Percentiles rank a stretch among this genome's conserved stretches.
phyloP scores from a whole-genome alignment of 2,113 vertebrate species.

The Hippocampus guttulatus region DNA sequence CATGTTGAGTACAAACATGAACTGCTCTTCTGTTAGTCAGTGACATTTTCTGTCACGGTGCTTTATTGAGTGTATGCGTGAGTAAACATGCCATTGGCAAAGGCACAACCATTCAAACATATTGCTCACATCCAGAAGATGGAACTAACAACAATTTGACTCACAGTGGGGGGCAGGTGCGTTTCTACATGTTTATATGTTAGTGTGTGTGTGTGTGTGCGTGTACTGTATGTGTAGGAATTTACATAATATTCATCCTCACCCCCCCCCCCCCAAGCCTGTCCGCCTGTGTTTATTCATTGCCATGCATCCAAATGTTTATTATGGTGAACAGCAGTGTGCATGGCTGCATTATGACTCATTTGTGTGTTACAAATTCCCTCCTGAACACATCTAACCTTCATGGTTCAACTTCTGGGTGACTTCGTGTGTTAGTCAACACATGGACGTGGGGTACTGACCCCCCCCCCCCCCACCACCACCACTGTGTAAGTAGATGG shows the following conservation, averaged over 20 bases:
- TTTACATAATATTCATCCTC: background rate
- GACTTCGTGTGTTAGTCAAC: constrained; percentile 44
- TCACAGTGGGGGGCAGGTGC: constrained; percentile 25
- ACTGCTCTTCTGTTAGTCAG: constrained; percentile 8
- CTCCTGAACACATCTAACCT: constrained; percentile 55
- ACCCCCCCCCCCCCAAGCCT: constrained; percentile 3
- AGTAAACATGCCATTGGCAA: constrained; percentile 45
- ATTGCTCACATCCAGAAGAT: constrained; percentile 30
- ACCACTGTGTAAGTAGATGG: constrained; percentile 6
- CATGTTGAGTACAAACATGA: constrained; percentile 26
- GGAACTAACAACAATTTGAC: constrained; percentile 13
- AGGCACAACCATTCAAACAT: constrained; percentile 38
- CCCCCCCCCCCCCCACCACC: background rate
- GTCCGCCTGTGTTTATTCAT: constrained; percentile 26
- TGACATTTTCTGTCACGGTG: constrained; percentile 24
- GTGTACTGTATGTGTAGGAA: constrained; percentile 5
- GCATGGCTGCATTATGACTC: constrained; percentile 53
- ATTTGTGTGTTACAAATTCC: constrained; percentile 49
- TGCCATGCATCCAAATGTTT: constrained; percentile 17
- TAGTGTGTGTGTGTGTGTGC: constrained; percentile 1
- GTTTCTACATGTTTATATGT: background rate
- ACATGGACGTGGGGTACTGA: constrained; percentile 19
- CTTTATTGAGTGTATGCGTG: constrained; percentile 29
- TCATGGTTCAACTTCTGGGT: constrained; percentile 48
- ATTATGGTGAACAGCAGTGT: constrained; percentile 35